Conservation (phyloP, 2,888 invertebrate species). For the Drosophila falleni region DNA sequence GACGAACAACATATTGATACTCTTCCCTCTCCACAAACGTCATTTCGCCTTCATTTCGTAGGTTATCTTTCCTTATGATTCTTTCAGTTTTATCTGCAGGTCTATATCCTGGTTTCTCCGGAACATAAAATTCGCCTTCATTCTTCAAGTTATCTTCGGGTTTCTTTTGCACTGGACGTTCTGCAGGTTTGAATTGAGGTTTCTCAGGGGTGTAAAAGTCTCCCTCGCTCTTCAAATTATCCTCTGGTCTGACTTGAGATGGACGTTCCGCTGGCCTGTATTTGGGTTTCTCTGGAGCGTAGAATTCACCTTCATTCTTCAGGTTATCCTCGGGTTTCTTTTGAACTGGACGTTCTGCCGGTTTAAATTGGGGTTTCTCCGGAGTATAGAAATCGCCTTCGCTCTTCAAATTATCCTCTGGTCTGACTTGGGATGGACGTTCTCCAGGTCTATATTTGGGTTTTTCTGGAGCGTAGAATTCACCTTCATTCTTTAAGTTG, state of each 20-base stretch:
- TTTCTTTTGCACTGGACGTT: conserved; percentile 82
- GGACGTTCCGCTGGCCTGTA: conserved; percentile 83
- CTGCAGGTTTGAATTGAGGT: conserved; percentile 84
- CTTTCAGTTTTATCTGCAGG: conserved; percentile 86
- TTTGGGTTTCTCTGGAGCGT: conserved; percentile 76
- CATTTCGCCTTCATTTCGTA: conserved; percentile 87
- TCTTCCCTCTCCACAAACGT: conserved; percentile 83
- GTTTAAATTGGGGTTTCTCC: conserved; percentile 82
- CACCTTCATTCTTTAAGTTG: conserved; percentile 86
- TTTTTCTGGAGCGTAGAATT: conserved; percentile 75
- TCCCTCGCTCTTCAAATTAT: conserved; percentile 77
- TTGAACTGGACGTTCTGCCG: conserved; percentile 85
- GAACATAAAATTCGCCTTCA: conserved; percentile 82
- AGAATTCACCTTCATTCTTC: conserved; percentile 60
- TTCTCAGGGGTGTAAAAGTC: conserved; percentile 68
- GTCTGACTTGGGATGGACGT: conserved; percentile 82
- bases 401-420: conserved; percentile 85
- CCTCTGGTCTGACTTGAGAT: conserved; percentile 86
- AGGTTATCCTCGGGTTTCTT: conserved; percentile 78
- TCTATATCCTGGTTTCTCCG: conserved; percentile 83
- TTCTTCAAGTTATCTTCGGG: conserved; percentile 86
- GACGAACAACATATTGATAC: conserved; percentile 64
- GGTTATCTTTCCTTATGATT: conserved; percentile 82
- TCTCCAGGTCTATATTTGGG: conserved; percentile 78
- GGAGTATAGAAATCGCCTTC: conserved; percentile 87